phyloP scores from a whole-genome alignment of 2,113 vertebrate species.

The Raja brachyura region DNA sequence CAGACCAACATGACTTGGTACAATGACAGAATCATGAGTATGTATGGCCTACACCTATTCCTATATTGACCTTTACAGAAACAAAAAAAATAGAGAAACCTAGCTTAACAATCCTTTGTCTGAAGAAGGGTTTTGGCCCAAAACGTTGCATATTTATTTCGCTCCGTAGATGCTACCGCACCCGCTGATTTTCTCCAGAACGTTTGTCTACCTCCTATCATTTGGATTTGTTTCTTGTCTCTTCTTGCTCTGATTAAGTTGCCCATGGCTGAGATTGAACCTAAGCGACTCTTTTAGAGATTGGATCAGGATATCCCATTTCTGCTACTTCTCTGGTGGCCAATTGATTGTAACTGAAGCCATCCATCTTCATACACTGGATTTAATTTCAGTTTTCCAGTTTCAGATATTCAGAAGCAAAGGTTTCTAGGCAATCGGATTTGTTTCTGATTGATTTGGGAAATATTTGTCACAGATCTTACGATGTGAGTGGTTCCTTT shows the following conservation, averaged over 20 bases:
- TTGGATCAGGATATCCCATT: neutral
- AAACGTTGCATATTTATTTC: too few species aligned
- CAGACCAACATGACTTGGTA: too few species aligned
- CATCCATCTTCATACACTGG: neutral
- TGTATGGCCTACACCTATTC: neutral
- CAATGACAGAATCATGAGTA: too few species aligned
- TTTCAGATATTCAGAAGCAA: neutral
- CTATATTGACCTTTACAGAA: neutral
- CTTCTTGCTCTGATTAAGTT: neutral
- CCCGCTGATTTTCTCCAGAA: too few species aligned
- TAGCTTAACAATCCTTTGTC: neutral
- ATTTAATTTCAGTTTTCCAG: neutral
- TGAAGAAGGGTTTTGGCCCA: too few species aligned
- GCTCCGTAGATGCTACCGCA: too few species aligned
- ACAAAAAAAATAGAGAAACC: neutral
- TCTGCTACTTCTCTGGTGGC: neutral
- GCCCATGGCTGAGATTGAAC: neutral
- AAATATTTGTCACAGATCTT: neutral
- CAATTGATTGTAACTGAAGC: neutral
- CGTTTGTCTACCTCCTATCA: too few species aligned
- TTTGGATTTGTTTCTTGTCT: neutral
- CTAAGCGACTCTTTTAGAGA: neutral
- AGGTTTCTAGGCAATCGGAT: neutral
- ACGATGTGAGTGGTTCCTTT: neutral
- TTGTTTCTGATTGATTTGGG: neutral